Conservation (phyloP, 2,797 vertebrate genomes). For the Scomberomorus guttatus region DNA sequence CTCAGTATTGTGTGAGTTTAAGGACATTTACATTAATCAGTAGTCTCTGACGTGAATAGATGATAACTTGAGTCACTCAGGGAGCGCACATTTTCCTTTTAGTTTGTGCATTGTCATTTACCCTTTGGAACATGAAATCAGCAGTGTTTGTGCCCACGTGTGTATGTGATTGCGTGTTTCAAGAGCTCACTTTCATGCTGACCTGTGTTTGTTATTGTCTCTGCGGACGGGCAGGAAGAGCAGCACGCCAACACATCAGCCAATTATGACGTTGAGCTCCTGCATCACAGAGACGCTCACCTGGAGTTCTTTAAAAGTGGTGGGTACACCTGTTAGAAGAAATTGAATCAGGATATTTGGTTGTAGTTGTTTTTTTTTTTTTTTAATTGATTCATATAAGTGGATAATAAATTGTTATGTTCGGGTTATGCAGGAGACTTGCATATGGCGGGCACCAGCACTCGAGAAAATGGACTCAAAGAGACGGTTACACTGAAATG, state of each 20-base stretch:
- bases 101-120: conserved; percentile 56
- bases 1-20: neutral
- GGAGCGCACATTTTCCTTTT: conserved; percentile 45
- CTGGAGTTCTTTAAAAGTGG: conserved; percentile 97
- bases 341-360: neutral
- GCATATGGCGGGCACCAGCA: conserved; percentile 89
- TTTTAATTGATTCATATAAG: neutral
- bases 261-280: conserved; percentile 98
- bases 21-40: conserved; percentile 2
- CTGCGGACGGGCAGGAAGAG: conserved; percentile 92
- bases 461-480: conserved; percentile 93
- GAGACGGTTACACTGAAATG: conserved; percentile 98
- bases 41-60: conserved; percentile 15
- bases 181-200: conserved; percentile 17
- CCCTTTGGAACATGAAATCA: conserved; percentile 82
- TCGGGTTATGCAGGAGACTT: conserved; percentile 88
- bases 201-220: conserved; percentile 59
- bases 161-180: neutral
- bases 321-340: conserved; percentile 73
- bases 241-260: conserved; percentile 99
- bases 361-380: neutral
- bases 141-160: conserved; percentile 54
- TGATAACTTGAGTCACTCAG: conserved; percentile 30
- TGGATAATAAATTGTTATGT: neutral
- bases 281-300: conserved; percentile 97